Base-by-base conservation (phyloP, 2,797 vertebrate genomes). In the Sylvilagus floridanus region DNA sequence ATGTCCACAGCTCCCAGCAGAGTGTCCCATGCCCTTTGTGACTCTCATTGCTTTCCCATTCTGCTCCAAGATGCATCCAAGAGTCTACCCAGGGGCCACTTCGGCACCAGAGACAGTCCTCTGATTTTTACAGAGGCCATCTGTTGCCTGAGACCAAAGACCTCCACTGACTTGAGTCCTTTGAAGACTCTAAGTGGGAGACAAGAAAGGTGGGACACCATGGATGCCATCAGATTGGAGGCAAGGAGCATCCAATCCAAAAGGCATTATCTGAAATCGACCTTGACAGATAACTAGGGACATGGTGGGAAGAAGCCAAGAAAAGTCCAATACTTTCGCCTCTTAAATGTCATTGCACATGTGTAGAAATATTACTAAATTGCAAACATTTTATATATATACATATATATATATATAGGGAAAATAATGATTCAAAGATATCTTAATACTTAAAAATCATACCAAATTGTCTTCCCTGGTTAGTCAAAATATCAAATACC, bases 321-420 rank as follows among this genome's bases (percentile, higher is more conserved):
- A 91, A 94, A 88, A 84, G 63, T 32, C 72, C 30, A 89, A 57
- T 7, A 32, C 71, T 14, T 95, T 35, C 90, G 32, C 42, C 30
- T 76, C 42, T 62, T 42, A 68, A 78, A 57, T 24, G 28, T 76
- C 16, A 68, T 26, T 78, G 32, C 79, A 22, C 22, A 4, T 37
- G 12, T 54, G 35, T 37, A 66, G 11, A 72, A 54, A 47, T 28
- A 90, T 42, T 79, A 26, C 19, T 37, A 84, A 84, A 76, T 19
- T 54, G n/a, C 28, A 66, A 83, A 94, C 21, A 13, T 73, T 85
- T 71, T n/a, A 28, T 17, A 30, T 42, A 50, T 50, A 42, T 42
- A 42, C 42, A 42, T 1, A 42, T 42, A 42, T 42, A 42, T 21
- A 32, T 42, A 42, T 42, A 42, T 21, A 32, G 4, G 19, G 26